A percentile compares a stretch with the other conserved stretches of the same genome.
Conservation (phyloP, 2,888 invertebrate genomes). For the Arge pagana region DNA sequence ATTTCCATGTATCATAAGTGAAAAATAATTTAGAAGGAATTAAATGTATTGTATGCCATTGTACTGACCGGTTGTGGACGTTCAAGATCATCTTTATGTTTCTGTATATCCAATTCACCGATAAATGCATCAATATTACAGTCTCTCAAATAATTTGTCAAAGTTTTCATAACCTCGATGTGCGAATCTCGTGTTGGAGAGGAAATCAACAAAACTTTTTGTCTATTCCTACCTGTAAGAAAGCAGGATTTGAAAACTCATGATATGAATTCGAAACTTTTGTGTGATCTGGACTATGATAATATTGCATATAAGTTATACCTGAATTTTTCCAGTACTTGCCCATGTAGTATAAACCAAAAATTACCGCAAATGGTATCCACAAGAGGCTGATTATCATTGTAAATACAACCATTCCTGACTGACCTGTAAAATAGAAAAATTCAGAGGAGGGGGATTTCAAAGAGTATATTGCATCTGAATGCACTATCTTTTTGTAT, state of each 20-base stretch:
- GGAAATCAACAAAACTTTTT: conserved; percentile 44
- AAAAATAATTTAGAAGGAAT: not conserved
- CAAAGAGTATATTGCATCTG: conserved; percentile 31
- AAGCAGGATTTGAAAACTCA: conserved; percentile 1
- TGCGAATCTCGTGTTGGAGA: conserved; percentile 49
- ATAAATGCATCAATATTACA: conserved; percentile 52
- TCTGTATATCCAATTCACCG: conserved; percentile 47
- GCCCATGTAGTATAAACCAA: conserved; percentile 45
- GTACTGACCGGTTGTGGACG: not conserved
- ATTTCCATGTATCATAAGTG: not conserved
- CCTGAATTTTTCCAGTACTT: conserved; percentile 46
- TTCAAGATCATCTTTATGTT: conserved; percentile 46
- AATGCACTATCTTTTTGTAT: not conserved
- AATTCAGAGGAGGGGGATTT: conserved; percentile 40
- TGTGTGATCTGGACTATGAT: not conserved
- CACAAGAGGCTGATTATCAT: conserved; percentile 54
- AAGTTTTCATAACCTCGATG: conserved; percentile 46
- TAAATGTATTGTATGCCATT: not conserved
- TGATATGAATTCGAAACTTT: conserved; percentile 16
- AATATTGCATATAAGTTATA: conserved; percentile 15
- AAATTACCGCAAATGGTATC: conserved; percentile 50
- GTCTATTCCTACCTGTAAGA: not conserved
- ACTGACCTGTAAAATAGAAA: too few species aligned
- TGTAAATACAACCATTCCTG: conserved; percentile 45
- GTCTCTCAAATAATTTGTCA: conserved; percentile 47